A percentile compares a stretch with the other conserved stretches of the same genome.
phyloP scores from a whole-genome alignment of 2,113 vertebrate species.

The Cinclus cinclus region DNA sequence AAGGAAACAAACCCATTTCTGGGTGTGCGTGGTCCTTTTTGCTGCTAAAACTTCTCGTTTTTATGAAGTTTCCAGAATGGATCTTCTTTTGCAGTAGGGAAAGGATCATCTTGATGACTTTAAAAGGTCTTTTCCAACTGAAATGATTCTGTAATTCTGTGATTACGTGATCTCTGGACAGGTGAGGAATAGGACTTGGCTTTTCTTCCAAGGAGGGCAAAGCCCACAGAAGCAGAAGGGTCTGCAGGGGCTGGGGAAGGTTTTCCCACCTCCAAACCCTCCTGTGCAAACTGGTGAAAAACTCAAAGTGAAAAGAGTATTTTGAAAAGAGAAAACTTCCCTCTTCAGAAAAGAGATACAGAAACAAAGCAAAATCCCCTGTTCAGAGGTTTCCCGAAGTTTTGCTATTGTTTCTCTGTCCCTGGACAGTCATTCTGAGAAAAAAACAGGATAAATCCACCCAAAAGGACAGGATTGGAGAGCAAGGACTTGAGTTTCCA shows the following conservation, averaged over 20 bases:
- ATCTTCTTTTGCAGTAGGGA: not conserved
- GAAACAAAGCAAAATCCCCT: not conserved
- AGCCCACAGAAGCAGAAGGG: not conserved
- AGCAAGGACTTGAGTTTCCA: not conserved
- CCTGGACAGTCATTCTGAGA: not conserved
- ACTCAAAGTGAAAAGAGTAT: not conserved
- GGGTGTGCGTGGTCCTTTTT: not conserved
- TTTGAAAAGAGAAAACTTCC: not conserved
- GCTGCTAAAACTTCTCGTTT: not conserved
- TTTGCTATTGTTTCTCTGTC: not conserved
- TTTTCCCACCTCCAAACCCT: not conserved
- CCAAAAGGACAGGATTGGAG: not conserved
- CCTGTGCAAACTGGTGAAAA: not conserved
- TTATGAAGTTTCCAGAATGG: not conserved
- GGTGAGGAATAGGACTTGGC: not conserved
- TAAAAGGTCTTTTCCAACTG: not conserved
- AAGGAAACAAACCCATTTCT: not conserved
- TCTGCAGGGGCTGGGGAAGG: not conserved
- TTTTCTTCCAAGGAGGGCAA: not conserved
- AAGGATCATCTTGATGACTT: not conserved
- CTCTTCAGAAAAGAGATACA: not conserved
- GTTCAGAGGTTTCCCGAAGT: not conserved
- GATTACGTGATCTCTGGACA: not conserved
- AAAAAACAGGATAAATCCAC: not conserved
- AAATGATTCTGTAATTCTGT: not conserved